Evolutionary conservation across 2,797 vertebrate genomes (phyloP).

Genomic region (Artibeus lituratus): DNA sequence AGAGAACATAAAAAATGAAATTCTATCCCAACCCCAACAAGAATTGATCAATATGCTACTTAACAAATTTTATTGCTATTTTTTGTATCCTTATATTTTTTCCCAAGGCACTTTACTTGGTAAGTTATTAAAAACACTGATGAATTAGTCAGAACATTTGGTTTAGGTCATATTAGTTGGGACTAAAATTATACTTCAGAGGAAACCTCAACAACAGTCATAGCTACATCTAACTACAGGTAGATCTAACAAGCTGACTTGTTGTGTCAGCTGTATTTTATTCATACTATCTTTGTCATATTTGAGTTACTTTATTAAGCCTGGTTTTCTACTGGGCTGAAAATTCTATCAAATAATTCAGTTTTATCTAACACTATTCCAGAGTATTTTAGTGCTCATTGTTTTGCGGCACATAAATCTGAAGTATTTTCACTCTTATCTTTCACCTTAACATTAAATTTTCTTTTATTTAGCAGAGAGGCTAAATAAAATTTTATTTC

Average conservation of each 20-base stretch:
- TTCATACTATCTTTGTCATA: neutral
- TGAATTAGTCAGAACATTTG: neutral
- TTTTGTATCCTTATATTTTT: neutral
- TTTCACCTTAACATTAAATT: neutral
- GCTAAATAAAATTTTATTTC: neutral
- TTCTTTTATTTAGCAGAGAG: slow-evolving; percentile 38
- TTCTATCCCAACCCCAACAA: neutral
- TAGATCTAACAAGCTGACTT: neutral
- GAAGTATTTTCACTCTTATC: neutral
- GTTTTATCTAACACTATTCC: neutral
- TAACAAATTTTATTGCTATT: neutral
- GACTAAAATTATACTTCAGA: neutral
- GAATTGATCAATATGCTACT: neutral
- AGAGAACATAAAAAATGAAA: neutral
- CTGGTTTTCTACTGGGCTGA: neutral
- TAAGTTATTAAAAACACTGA: neutral
- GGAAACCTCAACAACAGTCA: neutral
- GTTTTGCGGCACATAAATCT: neutral
- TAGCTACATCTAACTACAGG: neutral
- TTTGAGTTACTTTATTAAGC: slow-evolving; percentile 37
- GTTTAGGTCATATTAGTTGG: neutral
- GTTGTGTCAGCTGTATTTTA: neutral
- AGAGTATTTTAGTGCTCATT: neutral
- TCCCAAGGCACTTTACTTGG: neutral
- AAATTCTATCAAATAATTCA: slow-evolving; percentile 4